Evolutionary conservation across 2,888 invertebrate genomes (phyloP).

Genomic region (Helobdella robusta): DNA sequence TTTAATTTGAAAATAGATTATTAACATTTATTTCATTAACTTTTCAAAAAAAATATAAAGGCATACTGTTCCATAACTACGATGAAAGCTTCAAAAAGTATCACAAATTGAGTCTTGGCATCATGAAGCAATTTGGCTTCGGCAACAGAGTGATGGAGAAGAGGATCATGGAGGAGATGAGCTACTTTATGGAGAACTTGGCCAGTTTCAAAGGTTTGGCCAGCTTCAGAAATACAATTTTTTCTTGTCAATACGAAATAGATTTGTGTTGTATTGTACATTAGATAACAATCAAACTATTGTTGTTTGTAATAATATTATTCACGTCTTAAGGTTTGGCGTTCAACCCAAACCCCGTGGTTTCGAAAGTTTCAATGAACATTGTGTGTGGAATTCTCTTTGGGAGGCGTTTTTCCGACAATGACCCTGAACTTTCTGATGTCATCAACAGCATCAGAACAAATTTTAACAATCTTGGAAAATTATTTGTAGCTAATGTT

Average conservation of each 20-base stretch:
- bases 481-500: not conserved
- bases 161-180: slow-evolving; percentile 17
- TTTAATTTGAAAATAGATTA: too few species aligned
- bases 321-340: not conserved
- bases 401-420: not conserved
- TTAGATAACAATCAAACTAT: too few species aligned
- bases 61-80: slow-evolving; percentile 17
- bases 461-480: slow-evolving; percentile 1
- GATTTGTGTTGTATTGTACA: too few species aligned
- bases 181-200: not conserved
- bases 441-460: not conserved
- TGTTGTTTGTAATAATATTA: too few species aligned
- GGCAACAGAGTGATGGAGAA: slow-evolving; percentile 22
- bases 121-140: slow-evolving; percentile 25
- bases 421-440: slow-evolving; percentile 12
- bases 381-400: slow-evolving; percentile 13
- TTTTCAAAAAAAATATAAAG: too few species aligned
- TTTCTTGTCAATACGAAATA: too few species aligned
- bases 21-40: too few species aligned
- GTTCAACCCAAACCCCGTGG: slow-evolving; percentile 1
- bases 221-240: too few species aligned
- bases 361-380: slow-evolving; percentile 10
- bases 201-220: not conserved
- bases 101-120: slow-evolving; percentile 18
- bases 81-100: slow-evolving; percentile 21